Percentiles rank a stretch among this genome's conserved stretches.
phyloP scores from a whole-genome alignment of 2,113 vertebrate genomes.

The Seriola dumerili region DNA sequence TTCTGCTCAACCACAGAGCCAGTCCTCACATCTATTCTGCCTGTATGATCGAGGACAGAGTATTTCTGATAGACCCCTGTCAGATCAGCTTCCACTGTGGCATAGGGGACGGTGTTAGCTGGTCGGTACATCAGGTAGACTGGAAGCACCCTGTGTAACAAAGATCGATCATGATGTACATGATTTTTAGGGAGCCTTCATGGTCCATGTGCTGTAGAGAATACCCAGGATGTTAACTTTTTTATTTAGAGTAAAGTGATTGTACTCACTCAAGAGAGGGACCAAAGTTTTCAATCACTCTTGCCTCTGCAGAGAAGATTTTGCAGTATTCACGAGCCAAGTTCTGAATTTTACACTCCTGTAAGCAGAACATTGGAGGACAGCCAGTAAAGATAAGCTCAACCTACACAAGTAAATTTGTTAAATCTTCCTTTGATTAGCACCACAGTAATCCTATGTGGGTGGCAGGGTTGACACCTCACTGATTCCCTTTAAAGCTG shows the following conservation, averaged over 20 bases:
- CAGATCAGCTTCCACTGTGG: constrained; percentile 92
- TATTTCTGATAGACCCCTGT: constrained; percentile 85
- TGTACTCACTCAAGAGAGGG: constrained; percentile 91
- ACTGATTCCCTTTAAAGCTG: constrained; percentile 13
- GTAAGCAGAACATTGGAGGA: constrained; percentile 51
- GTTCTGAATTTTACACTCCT: constrained; percentile 97
- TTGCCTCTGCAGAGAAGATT: constrained; percentile 94
- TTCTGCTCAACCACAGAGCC: constrained; percentile 88
- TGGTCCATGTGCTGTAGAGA: not conserved
- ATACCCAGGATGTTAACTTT: not conserved
- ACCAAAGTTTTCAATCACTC: constrained; percentile 89
- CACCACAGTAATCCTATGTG: constrained; percentile 41
- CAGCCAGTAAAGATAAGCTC: constrained; percentile 37
- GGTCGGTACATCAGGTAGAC: constrained; percentile 95
- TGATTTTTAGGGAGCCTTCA: not conserved
- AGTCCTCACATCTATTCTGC: constrained; percentile 69
- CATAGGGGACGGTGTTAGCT: constrained; percentile 92
- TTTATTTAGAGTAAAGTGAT: not conserved
- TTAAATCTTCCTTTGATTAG: constrained; percentile 32
- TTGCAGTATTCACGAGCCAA: constrained; percentile 97
- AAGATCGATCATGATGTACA: not conserved
- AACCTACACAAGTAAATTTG: constrained; percentile 13
- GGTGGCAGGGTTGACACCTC: constrained; percentile 25
- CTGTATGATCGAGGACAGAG: constrained; percentile 79
- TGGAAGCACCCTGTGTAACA: constrained; percentile 89